These are phyloP conservation scores for Drosophila colorata DNA, from an alignment of 2,888 invertebrate genomes.

Conservation along the genomic window DNA sequence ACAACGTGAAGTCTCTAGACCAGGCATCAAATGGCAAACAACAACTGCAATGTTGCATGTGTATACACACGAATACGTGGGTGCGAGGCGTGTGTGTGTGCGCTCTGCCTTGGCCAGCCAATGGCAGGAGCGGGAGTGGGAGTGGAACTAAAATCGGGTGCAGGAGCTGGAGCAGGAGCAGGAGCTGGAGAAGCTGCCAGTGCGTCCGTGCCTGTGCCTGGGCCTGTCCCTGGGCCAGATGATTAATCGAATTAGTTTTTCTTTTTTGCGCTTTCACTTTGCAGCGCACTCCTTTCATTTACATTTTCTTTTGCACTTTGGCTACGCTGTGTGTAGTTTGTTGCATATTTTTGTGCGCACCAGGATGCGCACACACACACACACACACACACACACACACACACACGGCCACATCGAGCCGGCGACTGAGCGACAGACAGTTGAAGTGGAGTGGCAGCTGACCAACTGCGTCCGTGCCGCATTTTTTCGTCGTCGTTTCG, in stretches of 20 bases:
- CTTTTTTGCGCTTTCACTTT: conserved; percentile 59
- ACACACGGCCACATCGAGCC: too few relatives aligned
- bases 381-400: conserved; percentile 23
- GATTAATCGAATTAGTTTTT: conserved; percentile 79
- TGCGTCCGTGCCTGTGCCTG: conserved; percentile 24
- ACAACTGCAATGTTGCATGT: conserved; percentile 50
- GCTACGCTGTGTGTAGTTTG: conserved; percentile 53
- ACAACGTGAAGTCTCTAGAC: conserved; percentile 2
- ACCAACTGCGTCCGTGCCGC: conserved; percentile 75
- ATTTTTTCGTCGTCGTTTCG: conserved; percentile 26
- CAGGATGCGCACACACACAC: conserved; percentile 40
- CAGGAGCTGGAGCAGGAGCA: conserved; percentile 23
- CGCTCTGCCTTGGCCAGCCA: conserved; percentile 55
- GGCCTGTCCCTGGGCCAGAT: conserved; percentile 60
- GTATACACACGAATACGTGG: conserved; percentile 23
- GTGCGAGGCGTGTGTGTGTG: conserved; percentile 35
- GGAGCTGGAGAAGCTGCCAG: neutral
- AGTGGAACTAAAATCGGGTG: too few relatives aligned
- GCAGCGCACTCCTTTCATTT: conserved; percentile 69
- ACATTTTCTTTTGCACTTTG: conserved; percentile 80
- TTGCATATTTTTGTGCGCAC: conserved; percentile 74
- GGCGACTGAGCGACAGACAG: conserved; percentile 30
- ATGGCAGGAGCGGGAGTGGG: conserved; percentile 7
- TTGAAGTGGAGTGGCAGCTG: conserved; percentile 65
- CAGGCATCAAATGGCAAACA: conserved; percentile 52